Conservation (phyloP, 2,797 vertebrate genomes). For the Thamnophis elegans region DNA sequence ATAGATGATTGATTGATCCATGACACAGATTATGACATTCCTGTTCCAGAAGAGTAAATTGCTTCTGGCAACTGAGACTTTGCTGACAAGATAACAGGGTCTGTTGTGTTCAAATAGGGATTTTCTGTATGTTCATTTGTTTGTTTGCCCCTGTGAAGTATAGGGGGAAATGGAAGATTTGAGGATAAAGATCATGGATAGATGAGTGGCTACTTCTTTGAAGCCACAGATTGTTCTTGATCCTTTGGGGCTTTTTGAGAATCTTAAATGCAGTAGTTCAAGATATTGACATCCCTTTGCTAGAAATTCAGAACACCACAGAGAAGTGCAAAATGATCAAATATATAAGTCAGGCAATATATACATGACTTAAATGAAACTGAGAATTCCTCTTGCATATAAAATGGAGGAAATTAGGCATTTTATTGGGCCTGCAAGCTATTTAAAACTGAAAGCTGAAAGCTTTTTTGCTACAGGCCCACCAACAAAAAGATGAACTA, state of each 20-base stretch:
- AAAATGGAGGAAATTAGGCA: not conserved
- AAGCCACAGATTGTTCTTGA: not conserved
- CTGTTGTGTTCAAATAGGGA: not conserved
- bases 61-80: not conserved
- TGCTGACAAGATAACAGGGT: slow-evolving; percentile 27
- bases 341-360: slow-evolving; percentile 10
- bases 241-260: not conserved
- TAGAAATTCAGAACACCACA: not conserved
- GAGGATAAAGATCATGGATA: not conserved
- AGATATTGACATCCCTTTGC: not conserved
- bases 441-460: not conserved
- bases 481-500: not conserved
- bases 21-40: slow-evolving; percentile 34
- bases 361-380: slow-evolving; percentile 32
- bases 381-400: not conserved
- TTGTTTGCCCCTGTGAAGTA: not conserved
- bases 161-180: not conserved
- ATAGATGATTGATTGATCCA: not conserved
- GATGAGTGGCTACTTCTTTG: accelerated
- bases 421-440: not conserved
- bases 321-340: not conserved
- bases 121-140: not conserved
- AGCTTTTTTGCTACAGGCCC: not conserved
- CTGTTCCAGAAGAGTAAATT: slow-evolving; percentile 22
- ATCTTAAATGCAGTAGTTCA: too few species aligned